phyloP scores from a whole-genome alignment of 1,140 invertebrate genomes.

The Cydia fagiglandana region DNA sequence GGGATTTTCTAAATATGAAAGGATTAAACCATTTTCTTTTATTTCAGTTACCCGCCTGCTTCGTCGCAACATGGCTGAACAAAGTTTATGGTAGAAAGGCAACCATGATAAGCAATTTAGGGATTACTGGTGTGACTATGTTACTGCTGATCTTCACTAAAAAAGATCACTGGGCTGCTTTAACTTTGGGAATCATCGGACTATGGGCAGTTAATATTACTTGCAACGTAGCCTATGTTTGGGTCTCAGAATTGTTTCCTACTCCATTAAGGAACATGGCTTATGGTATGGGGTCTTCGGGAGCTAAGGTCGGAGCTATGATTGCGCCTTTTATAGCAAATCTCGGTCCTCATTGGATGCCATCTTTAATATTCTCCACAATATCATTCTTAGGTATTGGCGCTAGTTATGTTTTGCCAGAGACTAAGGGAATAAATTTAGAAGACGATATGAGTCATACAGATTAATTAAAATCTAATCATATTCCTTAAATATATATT shows the following conservation, averaged over 20 bases:
- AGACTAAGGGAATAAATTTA: slow-evolving; percentile 49
- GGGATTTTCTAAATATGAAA: too few species aligned
- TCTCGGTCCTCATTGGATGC: slow-evolving; percentile 70
- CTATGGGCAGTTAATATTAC: slow-evolving; percentile 25
- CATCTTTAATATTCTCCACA: slow-evolving; percentile 83
- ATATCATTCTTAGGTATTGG: slow-evolving; percentile 80
- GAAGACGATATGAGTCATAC: slow-evolving; percentile 43
- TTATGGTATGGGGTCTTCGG: slow-evolving; percentile 72
- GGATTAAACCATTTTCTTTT: not conserved
- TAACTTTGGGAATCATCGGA: slow-evolving; percentile 44
- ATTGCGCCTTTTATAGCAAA: slow-evolving; percentile 71
- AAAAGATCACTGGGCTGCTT: slow-evolving; percentile 39
- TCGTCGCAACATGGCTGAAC: slow-evolving; percentile 41
- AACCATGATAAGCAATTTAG: slow-evolving; percentile 32
- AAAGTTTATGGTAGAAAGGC: slow-evolving; percentile 44
- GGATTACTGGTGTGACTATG: slow-evolving; percentile 40
- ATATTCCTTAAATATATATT: too few species aligned
- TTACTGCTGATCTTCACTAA: slow-evolving; percentile 45
- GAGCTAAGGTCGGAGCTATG: slow-evolving; percentile 74
- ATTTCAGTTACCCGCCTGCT: slow-evolving; percentile 38
- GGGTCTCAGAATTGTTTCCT: slow-evolving; percentile 77
- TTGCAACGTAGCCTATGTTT: slow-evolving; percentile 60
- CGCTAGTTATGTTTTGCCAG: slow-evolving; percentile 82
- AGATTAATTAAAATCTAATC: too few species aligned
- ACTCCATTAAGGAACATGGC: slow-evolving; percentile 78